These are phyloP conservation scores for Sepioteuthis lessoniana DNA, from an alignment of 2,888 invertebrate species.

Conservation along the genomic window DNA sequence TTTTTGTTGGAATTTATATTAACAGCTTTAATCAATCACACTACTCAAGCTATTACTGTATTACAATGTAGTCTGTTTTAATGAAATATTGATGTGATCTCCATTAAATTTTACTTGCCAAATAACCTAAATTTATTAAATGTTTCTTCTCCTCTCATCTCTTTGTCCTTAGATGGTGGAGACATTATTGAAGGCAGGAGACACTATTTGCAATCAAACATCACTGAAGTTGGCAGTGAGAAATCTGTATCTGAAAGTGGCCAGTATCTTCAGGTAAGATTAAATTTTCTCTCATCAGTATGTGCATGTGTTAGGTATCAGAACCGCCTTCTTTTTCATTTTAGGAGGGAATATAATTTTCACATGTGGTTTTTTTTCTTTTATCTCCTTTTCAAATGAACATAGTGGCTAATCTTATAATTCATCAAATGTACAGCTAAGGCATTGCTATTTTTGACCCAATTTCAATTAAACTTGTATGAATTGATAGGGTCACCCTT, in stretches of 20 bases:
- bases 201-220: constrained; percentile 80
- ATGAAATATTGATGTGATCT: background rate
- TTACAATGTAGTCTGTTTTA: background rate
- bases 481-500: too few relatives aligned
- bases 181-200: constrained; percentile 77
- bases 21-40: too few relatives aligned
- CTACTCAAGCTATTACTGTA: too few relatives aligned
- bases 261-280: constrained; percentile 68
- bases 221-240: constrained; percentile 86
- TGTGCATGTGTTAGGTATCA: background rate
- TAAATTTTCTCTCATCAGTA: background rate
- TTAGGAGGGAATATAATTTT: background rate
- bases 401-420: too few relatives aligned
- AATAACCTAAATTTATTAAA: background rate
- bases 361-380: background rate
- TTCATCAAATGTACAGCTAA: too few relatives aligned
- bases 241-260: constrained; percentile 77
- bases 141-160: background rate
- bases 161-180: constrained; percentile 70
- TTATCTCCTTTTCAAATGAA: too few relatives aligned
- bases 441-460: too few relatives aligned
- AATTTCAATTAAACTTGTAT: too few relatives aligned
- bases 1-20: too few relatives aligned
- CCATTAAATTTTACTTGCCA: background rate
- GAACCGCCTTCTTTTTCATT: background rate